Conservation (phyloP, 2,797 vertebrate genomes). For the Pseudocheirus occidentalis region DNA sequence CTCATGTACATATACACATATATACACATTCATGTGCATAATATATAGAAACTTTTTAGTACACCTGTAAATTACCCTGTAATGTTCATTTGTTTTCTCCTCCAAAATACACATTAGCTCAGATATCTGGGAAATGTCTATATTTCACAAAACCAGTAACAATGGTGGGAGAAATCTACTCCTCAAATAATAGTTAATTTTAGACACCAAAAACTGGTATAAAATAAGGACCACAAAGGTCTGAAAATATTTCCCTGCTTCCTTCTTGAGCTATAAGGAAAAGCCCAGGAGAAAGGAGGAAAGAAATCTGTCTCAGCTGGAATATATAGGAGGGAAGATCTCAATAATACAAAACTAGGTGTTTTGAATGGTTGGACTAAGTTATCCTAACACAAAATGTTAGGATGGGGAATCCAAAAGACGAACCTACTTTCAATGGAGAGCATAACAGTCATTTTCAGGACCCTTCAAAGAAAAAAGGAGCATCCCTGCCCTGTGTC, state of each 20-base stretch:
- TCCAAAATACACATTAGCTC: conserved; percentile 23
- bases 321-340: not conserved
- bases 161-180: not conserved
- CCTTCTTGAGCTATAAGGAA: not conserved
- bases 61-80: not conserved
- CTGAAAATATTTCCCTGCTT: not conserved
- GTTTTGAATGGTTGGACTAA: not conserved
- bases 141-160: not conserved
- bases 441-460: not conserved
- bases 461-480: not conserved
- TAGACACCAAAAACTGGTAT: not conserved
- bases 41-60: not conserved
- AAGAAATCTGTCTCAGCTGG: not conserved
- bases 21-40: not conserved
- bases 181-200: not conserved
- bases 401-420: not conserved
- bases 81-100: conserved; percentile 24
- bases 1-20: not conserved
- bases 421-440: conserved; percentile 19
- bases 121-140: conserved; percentile 35
- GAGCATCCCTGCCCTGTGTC: not conserved
- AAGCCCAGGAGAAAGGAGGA: conserved; percentile 2
- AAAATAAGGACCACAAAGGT: conserved; percentile 15
- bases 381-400: conserved; percentile 14
- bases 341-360: not conserved